A percentile compares a stretch with the other conserved stretches of the same genome.
phyloP scores from a whole-genome alignment of 64 coral and sea anemone species.

The Acropora tenuis region DNA sequence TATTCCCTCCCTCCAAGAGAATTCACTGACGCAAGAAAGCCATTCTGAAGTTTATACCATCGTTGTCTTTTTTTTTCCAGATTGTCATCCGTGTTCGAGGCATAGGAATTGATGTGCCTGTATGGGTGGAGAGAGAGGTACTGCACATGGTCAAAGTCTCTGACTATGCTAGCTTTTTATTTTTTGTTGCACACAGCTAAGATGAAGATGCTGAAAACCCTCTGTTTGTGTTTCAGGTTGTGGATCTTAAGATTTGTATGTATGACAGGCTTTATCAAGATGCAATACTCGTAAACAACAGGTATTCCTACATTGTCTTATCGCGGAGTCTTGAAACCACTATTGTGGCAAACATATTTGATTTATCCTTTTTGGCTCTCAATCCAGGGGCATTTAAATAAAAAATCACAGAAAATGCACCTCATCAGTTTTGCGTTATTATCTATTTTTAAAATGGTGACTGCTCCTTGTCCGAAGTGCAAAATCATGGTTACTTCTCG shows the following conservation, averaged over 20 bases:
- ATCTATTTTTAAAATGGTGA: too few species aligned
- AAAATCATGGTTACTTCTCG: too few species aligned
- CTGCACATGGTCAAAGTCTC: not conserved
- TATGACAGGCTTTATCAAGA: slow-evolving; percentile 96
- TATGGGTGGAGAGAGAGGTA: slow-evolving; percentile 97
- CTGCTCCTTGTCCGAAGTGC: too few species aligned
- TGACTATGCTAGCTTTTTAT: not conserved
- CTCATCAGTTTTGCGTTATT: too few species aligned
- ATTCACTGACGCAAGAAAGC: too few species aligned
- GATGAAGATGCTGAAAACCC: not conserved
- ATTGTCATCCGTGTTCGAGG: slow-evolving; percentile 87
- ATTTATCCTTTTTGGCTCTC: too few species aligned
- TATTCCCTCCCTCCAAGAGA: too few species aligned
- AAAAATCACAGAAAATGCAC: too few species aligned
- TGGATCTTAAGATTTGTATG: slow-evolving; percentile 98
- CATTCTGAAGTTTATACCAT: too few species aligned
- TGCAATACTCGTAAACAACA: slow-evolving; percentile 97
- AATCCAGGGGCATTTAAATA: too few species aligned
- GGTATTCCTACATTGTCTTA: slow-evolving; percentile 32
- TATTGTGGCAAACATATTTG: not conserved
- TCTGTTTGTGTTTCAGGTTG: slow-evolving; percentile 48
- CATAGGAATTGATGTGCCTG: slow-evolving; percentile 94
- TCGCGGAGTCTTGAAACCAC: not conserved
- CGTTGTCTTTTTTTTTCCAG: not conserved
- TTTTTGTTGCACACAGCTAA: not conserved